Percentiles rank a stretch among this genome's conserved stretches.
Conservation (phyloP, 2,888 invertebrate species). For the Taenaris catops region DNA sequence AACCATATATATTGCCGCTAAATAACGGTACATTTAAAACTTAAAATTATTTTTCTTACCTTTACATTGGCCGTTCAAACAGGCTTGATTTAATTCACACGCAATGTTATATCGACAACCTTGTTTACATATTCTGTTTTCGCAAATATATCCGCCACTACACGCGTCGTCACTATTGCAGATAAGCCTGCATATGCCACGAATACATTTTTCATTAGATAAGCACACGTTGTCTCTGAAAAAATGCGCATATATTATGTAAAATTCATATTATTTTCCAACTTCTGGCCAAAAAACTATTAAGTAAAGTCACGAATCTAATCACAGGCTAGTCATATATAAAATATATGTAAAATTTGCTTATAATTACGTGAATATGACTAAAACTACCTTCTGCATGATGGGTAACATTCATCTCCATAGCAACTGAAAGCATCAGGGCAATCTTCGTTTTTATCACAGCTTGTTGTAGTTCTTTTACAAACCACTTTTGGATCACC, state of each 20-base stretch:
- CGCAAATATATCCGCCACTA: slow-evolving; percentile 90
- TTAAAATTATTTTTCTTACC: slow-evolving; percentile 56
- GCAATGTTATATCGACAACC: slow-evolving; percentile 92
- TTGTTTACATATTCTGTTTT: slow-evolving; percentile 90
- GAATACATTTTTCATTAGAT: slow-evolving; percentile 91
- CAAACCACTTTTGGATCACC: slow-evolving; percentile 89
- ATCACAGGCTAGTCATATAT: no score
- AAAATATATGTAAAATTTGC: no score
- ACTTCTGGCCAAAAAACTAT: no score
- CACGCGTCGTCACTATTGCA: slow-evolving; percentile 94
- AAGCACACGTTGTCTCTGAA: slow-evolving; percentile 89
- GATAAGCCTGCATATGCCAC: slow-evolving; percentile 89
- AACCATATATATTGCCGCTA: not conserved
- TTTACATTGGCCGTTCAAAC: slow-evolving; percentile 90
- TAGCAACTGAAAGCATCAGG: slow-evolving; percentile 86
- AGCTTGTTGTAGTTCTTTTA: slow-evolving; percentile 82
- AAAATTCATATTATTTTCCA: no score
- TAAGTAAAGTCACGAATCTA: no score
- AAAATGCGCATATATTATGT: slow-evolving; percentile 25
- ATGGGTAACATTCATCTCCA: slow-evolving; percentile 87
- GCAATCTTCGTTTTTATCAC: slow-evolving; percentile 84
- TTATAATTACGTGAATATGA: no score
- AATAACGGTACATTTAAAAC: not conserved
- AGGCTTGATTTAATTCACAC: slow-evolving; percentile 87
- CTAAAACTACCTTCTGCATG: slow-evolving; percentile 84